Base-by-base conservation (phyloP, 2,797 vertebrate species). In the Telmatherina bonti region DNA sequence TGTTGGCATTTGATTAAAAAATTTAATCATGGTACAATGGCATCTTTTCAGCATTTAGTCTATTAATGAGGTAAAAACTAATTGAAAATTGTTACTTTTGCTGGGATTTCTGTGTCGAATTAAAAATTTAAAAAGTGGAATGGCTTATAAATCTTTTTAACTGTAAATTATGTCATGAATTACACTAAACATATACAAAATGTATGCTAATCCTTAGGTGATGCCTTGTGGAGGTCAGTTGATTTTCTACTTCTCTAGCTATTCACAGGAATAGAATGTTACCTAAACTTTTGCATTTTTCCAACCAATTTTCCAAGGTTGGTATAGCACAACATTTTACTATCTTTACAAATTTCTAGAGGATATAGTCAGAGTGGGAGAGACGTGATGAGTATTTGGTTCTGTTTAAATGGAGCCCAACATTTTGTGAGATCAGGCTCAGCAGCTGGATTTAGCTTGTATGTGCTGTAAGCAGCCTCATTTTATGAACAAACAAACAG, bases 401-500 rank as follows among this genome's bases (percentile, higher is more conserved):
- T 45, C 24, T 53, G 13, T 5, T 53, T 53, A 27, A 53, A 53
- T 27, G 24, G 26, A 27, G 24, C 13, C 29, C 26, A 35, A 57
- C 45, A n/a, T 8, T 30, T 41, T 30, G 20, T 29, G 49, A 26
- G 8, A 24, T 49, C 22, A 20, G 31, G n/a, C 29, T 57, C 13
- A 33, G 9, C 41, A 3, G 45, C 7, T 9, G 24, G 66, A 43
- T 61, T 55, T 51, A 41, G 20, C 13, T 51, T 41, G 5, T 56
- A 36, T 1, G 62, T 15, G n/a, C 53, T 27, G 35, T 5, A 13
- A 58, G 20, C 43, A 62, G 51, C 11, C 6, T 53, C 51, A 16
- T 27, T 53, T 53, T 53, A 29, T 53, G 26, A 62, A 35, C 63
- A 38, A 27, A 55, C 11, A 38, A 29, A 70, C 24, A n/a, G n/a